Evolutionary conservation across 2,888 invertebrate species (phyloP).

Genomic region (Hedya salicella): DNA sequence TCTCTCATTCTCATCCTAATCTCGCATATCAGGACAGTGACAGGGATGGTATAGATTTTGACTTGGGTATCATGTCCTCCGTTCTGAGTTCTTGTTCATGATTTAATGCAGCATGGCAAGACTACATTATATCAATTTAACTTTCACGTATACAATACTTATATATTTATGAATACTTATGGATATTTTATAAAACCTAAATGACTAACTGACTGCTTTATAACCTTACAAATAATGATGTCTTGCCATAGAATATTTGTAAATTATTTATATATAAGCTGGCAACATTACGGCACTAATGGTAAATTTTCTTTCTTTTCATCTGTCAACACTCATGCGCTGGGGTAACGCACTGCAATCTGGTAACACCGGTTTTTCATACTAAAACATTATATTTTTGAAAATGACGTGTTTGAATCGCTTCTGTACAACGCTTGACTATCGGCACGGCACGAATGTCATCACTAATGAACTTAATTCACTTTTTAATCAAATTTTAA

Average conservation of each 20-base stretch:
- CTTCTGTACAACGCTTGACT: conserved; percentile 52
- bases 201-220: conserved; percentile 39
- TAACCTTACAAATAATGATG: conserved; percentile 59
- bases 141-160: conserved; percentile 30
- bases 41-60: too few relatives aligned
- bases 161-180: conserved; percentile 45
- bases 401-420: conserved; percentile 55
- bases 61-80: too few relatives aligned
- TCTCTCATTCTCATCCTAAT: too few relatives aligned
- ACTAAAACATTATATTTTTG: conserved; percentile 65
- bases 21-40: too few relatives aligned
- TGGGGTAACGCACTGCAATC: conserved; percentile 83
- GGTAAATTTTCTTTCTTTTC: conserved; percentile 76
- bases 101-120: conserved; percentile 64
- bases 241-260: conserved; percentile 61
- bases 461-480: conserved; percentile 23
- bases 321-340: conserved; percentile 80
- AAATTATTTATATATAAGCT: conserved; percentile 39
- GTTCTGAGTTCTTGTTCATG: not conserved
- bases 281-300: conserved; percentile 67
- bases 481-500: conserved; percentile 11
- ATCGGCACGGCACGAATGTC: conserved; percentile 43
- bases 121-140: conserved; percentile 60
- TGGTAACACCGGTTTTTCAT: conserved; percentile 82
- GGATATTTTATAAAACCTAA: conserved; percentile 42